Conservation (phyloP, 2,888 invertebrate species). For the Listrodromus nycthemerus region DNA sequence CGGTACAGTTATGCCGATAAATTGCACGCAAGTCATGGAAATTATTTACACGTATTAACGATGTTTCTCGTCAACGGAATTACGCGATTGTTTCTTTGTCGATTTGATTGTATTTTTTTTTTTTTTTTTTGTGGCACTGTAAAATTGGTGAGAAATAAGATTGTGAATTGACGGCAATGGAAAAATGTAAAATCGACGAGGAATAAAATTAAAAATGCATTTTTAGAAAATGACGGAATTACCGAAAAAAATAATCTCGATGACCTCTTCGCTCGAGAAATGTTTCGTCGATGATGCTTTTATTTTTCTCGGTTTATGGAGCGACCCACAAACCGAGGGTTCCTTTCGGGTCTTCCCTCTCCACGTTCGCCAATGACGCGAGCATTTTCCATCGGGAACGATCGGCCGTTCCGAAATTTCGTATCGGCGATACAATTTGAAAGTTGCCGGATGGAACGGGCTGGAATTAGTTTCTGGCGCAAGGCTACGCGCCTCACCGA, state of each 20-base stretch:
- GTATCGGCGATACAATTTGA: not conserved
- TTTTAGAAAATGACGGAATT: not conserved
- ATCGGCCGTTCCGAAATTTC: not conserved
- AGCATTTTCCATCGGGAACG: not conserved
- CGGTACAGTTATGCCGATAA: too few species aligned
- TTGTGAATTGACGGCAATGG: not conserved
- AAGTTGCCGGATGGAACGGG: not conserved
- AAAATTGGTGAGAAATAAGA: not conserved
- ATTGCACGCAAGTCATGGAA: too few species aligned
- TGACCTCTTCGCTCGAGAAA: not conserved
- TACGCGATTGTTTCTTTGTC: too few species aligned
- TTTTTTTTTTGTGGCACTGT: too few species aligned
- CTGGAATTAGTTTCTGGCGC: not conserved
- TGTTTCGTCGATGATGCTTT: not conserved
- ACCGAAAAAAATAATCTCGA: too few species aligned
- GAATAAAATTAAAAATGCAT: not conserved
- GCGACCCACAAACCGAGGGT: not conserved
- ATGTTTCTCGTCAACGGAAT: too few species aligned
- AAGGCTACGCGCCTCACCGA: not conserved
- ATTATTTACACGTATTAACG: too few species aligned
- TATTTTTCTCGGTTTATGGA: not conserved
- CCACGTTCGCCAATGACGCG: not conserved
- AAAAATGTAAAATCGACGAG: too few species aligned
- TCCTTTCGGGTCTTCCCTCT: not conserved
- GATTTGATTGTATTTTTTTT: too few species aligned